Evolutionary conservation across 1,140 invertebrate genomes (phyloP).

Genomic region (Ericerus pela): DNA sequence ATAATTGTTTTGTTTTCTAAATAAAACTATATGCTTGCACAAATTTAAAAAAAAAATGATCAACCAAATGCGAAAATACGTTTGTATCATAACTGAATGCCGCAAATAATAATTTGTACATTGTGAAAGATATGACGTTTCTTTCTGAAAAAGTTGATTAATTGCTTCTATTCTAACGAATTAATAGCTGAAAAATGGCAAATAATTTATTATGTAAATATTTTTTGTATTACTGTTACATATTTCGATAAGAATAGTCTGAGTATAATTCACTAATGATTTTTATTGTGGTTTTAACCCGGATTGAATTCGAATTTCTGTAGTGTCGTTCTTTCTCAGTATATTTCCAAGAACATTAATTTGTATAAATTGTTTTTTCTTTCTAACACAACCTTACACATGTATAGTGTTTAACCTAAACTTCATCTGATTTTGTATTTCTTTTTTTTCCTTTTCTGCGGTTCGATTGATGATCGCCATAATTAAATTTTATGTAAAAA

Average conservation of each 20-base stretch:
- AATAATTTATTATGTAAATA: too few relatives aligned
- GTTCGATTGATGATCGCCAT: conserved; percentile 19
- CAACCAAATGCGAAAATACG: too few relatives aligned
- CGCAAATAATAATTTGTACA: too few relatives aligned
- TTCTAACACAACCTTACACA: conserved; percentile 13
- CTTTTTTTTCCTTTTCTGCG: conserved; percentile 15
- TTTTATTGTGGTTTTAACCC: conserved; percentile 11
- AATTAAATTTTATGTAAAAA: too few relatives aligned
- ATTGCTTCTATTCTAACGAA: too few relatives aligned
- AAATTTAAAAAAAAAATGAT: too few relatives aligned
- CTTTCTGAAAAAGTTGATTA: too few relatives aligned
- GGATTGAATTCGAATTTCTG: conserved; percentile 1
- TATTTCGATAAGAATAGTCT: conserved; percentile 9
- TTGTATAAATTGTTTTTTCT: background rate
- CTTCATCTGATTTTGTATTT: conserved; percentile 6
- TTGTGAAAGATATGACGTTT: too few relatives aligned
- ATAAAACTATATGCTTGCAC: too few relatives aligned
- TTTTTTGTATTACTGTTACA: conserved; percentile 1
- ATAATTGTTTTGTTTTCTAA: too few relatives aligned
- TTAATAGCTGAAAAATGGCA: too few relatives aligned
- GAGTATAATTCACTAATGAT: conserved; percentile 4
- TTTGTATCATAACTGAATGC: too few relatives aligned
- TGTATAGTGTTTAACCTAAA: conserved; percentile 3
- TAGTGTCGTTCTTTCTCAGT: background rate
- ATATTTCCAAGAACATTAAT: background rate